Evolutionary conservation across 2,888 invertebrate genomes (phyloP).

Genomic region (Drosophila demipolita): DNA sequence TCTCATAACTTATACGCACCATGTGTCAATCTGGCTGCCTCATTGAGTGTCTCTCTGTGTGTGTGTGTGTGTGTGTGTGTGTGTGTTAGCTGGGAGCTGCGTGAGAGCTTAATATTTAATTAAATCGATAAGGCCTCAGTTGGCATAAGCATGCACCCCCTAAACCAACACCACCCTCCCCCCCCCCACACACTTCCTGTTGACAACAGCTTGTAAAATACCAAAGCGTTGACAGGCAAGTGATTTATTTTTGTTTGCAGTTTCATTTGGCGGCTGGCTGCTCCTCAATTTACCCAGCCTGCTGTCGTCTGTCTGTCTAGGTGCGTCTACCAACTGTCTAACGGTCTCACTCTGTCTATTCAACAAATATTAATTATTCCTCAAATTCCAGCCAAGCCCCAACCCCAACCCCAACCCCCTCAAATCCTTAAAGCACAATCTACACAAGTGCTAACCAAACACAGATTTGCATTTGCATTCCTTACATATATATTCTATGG

Average conservation of each 20-base stretch:
- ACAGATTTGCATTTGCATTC: background rate
- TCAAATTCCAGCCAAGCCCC: slow-evolving; percentile 1
- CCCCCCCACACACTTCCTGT: background rate
- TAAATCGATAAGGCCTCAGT: slow-evolving; percentile 64
- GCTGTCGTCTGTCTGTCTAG: slow-evolving; percentile 1
- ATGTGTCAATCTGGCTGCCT: slow-evolving; percentile 20
- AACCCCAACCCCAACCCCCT: background rate
- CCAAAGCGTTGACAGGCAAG: slow-evolving; percentile 63
- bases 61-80: background rate
- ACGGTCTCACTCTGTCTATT: slow-evolving; percentile 8
- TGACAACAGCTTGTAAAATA: slow-evolving; percentile 73
- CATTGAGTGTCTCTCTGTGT: background rate
- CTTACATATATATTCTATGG: background rate
- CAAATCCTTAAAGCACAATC: slow-evolving; percentile 18
- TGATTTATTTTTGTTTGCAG: slow-evolving; percentile 73
- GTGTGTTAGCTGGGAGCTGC: slow-evolving; percentile 17
- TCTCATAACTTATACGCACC: slow-evolving; percentile 59
- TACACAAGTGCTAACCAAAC: background rate
- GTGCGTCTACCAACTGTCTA: slow-evolving; percentile 40
- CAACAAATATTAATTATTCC: slow-evolving; percentile 59
- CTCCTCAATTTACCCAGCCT: background rate
- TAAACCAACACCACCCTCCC: background rate
- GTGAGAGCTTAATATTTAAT: slow-evolving; percentile 71
- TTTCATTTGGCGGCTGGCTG: slow-evolving; percentile 15
- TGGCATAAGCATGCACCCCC: slow-evolving; percentile 3